Base-by-base conservation (phyloP, 2,888 invertebrate species). In the Caenorhabditis sp. region DNA sequence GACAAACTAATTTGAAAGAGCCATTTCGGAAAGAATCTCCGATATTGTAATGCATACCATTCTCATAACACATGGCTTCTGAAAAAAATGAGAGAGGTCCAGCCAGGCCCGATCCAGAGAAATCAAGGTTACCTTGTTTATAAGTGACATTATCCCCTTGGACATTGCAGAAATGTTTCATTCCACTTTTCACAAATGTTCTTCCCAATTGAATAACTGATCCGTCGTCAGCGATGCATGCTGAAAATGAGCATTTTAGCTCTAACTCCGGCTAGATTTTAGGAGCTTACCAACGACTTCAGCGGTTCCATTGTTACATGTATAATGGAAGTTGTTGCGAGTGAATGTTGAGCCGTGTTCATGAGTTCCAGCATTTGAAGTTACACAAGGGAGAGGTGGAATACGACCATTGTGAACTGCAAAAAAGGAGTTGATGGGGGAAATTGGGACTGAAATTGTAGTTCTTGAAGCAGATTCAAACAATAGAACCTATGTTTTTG, bases 21-120 rank as follows among this genome's bases (percentile, higher is more conserved):
- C 86, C 86, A 57, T 86, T 86, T 23, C 83, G 67, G 77, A 84
- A 86, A 8, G 83, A 75, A 54, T 86, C 84, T 2, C 86, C 86
- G 27, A 86, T 72, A 59, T 87, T 83, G 70, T 86, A 86, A 62
- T 87, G 84, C 53, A 81, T 77, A 25, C 85, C 85, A 61, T 86
- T 85, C 63, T 87, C 84, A 66, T 80, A 87, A 60, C 86, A 86
- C 75, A 87, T 86, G 17, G 84, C 78, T 61, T 84, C 86, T 84
- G 36, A 56, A 63, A 58, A 20, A 59, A n/a, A n/a, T n/a, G n/a
- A n/a, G n/a, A n/a, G n/a, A n/a, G n/a, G n/a, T n/a, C n/a, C n/a
- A n/a, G n/a, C n/a, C n/a, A n/a, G n/a, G n/a, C n/a, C n/a, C n/a
- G n/a, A n/a, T n/a, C n/a, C n/a, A n/a, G n/a, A n/a, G n/a, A n/a